These are phyloP conservation scores for Galagoides demidoff DNA, from an alignment of 2,797 vertebrate species.

Conservation along the genomic window DNA sequence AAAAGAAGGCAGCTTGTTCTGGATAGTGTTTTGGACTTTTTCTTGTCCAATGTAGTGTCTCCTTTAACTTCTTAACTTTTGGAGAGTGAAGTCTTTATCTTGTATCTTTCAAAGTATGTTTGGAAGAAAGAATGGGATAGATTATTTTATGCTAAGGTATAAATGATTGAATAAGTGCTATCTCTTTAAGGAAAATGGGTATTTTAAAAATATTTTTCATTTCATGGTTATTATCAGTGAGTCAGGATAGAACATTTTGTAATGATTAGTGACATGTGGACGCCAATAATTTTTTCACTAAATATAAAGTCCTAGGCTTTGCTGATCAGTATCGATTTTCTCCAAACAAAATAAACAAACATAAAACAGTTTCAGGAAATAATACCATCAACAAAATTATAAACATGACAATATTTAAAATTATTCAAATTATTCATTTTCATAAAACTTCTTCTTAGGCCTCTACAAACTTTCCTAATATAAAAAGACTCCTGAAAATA, in stretches of 20 bases:
- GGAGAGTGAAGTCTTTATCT: background rate
- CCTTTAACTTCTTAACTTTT: background rate
- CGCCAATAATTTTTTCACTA: slow-evolving; percentile 61
- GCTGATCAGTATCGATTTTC: background rate
- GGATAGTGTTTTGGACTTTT: background rate
- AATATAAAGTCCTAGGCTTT: slow-evolving; percentile 2
- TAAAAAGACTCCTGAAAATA: background rate
- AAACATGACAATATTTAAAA: slow-evolving; percentile 32
- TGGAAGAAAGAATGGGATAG: slow-evolving; percentile 9
- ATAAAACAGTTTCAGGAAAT: background rate
- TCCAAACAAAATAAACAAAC: background rate
- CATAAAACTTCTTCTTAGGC: background rate
- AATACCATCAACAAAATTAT: background rate
- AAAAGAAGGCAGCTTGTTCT: background rate
- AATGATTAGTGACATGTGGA: background rate
- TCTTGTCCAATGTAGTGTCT: background rate
- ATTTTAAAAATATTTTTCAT: slow-evolving; percentile 16
- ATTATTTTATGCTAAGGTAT: slow-evolving; percentile 5
- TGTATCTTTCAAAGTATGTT: slow-evolving; percentile 16
- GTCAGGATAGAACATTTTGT: slow-evolving; percentile 11
- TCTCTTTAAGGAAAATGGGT: background rate
- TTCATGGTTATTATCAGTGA: slow-evolving; percentile 25
- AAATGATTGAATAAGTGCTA: background rate
- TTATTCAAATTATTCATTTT: slow-evolving; percentile 22
- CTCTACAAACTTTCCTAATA: background rate